A percentile compares a stretch with the other conserved stretches of the same genome.
Conservation (phyloP, 1,140 invertebrate genomes). For the Holcopasites calliopsidis region DNA sequence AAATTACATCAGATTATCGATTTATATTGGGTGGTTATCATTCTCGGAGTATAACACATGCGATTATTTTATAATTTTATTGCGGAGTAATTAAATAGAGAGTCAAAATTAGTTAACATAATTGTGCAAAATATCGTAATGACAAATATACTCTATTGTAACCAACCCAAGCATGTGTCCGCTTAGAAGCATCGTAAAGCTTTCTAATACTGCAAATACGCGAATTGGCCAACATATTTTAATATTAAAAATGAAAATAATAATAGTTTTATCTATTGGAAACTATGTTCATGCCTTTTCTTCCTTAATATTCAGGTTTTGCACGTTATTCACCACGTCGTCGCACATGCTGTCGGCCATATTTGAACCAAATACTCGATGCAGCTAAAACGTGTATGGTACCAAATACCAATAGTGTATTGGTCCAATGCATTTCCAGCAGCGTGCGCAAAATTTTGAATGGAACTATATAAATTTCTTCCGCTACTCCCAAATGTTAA, state of each 20-base stretch:
- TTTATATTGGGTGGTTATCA: slow-evolving; percentile 17
- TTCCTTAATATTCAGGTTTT: slow-evolving; percentile 81
- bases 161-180: slow-evolving; percentile 76
- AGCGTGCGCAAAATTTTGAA: no score
- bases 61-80: no score
- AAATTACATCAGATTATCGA: slow-evolving; percentile 67
- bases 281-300: slow-evolving; percentile 84
- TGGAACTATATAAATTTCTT: background rate
- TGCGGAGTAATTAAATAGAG: no score
- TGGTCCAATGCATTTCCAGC: no score
- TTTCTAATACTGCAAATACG: slow-evolving; percentile 79
- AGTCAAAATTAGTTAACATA: slow-evolving; percentile 12
- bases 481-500: background rate
- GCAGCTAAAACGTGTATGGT: background rate
- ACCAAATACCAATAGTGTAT: no score
- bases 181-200: slow-evolving; percentile 72
- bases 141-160: slow-evolving; percentile 59
- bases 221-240: slow-evolving; percentile 80
- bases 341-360: slow-evolving; percentile 77
- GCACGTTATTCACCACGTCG: slow-evolving; percentile 73
- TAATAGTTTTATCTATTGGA: slow-evolving; percentile 43
- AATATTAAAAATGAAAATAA: slow-evolving; percentile 75
- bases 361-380: slow-evolving; percentile 2
- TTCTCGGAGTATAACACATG: background rate
- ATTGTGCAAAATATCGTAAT: slow-evolving; percentile 21